A percentile compares a stretch with the other conserved stretches of the same genome.
Evolutionary conservation across 2,888 invertebrate genomes (phyloP).

Genomic region (Scrobipalpa atriplicella): DNA sequence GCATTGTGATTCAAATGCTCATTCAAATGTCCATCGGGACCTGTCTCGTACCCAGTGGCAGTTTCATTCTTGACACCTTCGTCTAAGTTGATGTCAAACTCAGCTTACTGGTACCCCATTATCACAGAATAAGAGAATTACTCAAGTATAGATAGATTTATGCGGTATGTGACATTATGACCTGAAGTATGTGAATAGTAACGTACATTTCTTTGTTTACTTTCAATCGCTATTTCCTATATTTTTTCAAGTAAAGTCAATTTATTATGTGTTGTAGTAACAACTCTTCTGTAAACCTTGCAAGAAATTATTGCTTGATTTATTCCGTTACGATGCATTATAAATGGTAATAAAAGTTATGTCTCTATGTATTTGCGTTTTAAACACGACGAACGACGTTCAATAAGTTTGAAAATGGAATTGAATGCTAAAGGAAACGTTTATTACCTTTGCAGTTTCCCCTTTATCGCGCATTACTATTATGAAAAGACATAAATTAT

Average conservation of each 20-base stretch:
- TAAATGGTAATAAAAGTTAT: constrained; percentile 27
- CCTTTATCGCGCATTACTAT: constrained; percentile 37
- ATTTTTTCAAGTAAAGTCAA: background rate
- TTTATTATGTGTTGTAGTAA: background rate
- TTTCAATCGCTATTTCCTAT: background rate
- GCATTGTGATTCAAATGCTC: constrained; percentile 77
- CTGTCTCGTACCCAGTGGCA: constrained; percentile 71
- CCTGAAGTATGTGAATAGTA: constrained; percentile 3
- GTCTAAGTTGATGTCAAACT: constrained; percentile 41
- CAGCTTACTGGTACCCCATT: constrained; percentile 3
- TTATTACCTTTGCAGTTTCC: constrained; percentile 34
- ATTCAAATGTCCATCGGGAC: constrained; percentile 68
- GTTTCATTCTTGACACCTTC: constrained; percentile 74
- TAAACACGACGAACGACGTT: constrained; percentile 19
- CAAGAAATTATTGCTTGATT: constrained; percentile 20
- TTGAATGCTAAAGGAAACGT: constrained; percentile 35
- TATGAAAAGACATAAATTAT: constrained; percentile 45
- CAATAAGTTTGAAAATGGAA: constrained; percentile 31
- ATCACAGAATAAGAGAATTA: constrained; percentile 18
- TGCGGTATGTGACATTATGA: constrained; percentile 16
- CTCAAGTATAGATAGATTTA: background rate
- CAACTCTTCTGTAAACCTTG: background rate
- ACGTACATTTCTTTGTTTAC: background rate
- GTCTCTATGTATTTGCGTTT: constrained; percentile 16
- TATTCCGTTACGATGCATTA: constrained; percentile 23